These are phyloP conservation scores for Halcyon malimbica DNA, from an alignment of 2,113 vertebrate genomes.

Conservation along the genomic window DNA sequence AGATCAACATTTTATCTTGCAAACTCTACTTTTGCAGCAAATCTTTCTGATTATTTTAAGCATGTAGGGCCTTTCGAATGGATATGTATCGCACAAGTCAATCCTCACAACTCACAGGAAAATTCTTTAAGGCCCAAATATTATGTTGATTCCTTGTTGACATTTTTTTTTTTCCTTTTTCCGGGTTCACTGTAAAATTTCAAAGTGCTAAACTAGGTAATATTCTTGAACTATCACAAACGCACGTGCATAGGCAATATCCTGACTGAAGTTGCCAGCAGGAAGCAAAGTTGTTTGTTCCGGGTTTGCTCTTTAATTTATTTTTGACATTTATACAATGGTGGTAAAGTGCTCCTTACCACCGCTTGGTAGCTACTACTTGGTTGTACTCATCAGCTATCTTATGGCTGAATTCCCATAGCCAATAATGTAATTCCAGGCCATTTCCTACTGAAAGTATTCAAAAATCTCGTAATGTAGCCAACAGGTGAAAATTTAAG, in stretches of 20 bases:
- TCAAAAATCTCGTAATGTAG: not conserved
- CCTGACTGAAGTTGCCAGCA: not conserved
- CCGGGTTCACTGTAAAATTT: not conserved
- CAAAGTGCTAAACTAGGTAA: not conserved
- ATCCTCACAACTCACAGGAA: not conserved
- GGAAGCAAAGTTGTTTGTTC: not conserved
- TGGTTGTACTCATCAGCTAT: not conserved
- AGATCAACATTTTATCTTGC: not conserved
- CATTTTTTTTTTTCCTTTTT: not conserved
- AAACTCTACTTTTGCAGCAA: not conserved
- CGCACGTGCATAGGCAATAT: not conserved
- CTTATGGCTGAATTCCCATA: not conserved
- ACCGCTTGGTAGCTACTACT: not conserved
- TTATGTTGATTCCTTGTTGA: not conserved
- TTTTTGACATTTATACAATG: not conserved
- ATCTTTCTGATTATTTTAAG: not conserved
- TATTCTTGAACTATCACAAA: not conserved
- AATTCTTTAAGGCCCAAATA: not conserved
- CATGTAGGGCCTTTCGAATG: not conserved
- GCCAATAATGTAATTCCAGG: not conserved
- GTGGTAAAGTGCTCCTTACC: not conserved
- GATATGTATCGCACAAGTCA: fast-evolving
- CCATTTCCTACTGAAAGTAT: not conserved
- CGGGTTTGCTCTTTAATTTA: not conserved
- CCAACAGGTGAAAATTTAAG: not conserved